A percentile compares a stretch with the other conserved stretches of the same genome.
Evolutionary conservation across 2,888 invertebrate genomes (phyloP).

Genomic region (Blastobasis adustella): DNA sequence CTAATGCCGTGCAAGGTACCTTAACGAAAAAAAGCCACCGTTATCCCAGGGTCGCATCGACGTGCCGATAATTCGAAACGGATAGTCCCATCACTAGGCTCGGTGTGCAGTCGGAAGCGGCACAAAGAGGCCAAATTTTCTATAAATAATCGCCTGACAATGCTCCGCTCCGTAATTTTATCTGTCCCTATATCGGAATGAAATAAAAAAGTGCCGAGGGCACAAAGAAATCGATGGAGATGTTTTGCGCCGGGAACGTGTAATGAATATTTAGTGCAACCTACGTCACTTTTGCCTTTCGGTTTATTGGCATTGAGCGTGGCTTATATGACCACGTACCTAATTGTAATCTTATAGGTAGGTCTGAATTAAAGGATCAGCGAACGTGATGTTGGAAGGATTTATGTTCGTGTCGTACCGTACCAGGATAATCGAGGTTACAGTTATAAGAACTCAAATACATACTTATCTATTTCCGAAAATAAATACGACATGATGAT

Average conservation of each 20-base stretch:
- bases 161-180: slow-evolving; percentile 60
- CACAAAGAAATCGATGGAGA: slow-evolving; percentile 41
- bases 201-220: slow-evolving; percentile 49
- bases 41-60: slow-evolving; percentile 39
- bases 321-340: too few species aligned
- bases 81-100: slow-evolving; percentile 27
- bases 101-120: slow-evolving; percentile 48
- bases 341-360: too few species aligned
- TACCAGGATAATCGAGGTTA: too few species aligned
- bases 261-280: too few species aligned
- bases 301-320: slow-evolving; percentile 5
- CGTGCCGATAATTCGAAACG: slow-evolving; percentile 42
- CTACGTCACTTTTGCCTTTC: too few species aligned
- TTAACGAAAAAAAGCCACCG: slow-evolving; percentile 33
- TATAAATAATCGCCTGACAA: slow-evolving; percentile 72
- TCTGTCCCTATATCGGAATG: slow-evolving; percentile 67
- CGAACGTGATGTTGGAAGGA: too few species aligned
- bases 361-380: too few species aligned
- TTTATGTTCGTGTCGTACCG: too few species aligned
- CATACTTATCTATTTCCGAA: too few species aligned
- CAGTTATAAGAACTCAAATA: too few species aligned
- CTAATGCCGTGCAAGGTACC: too few species aligned
- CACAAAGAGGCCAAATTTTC: slow-evolving; percentile 69
- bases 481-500: too few species aligned
- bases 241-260: slow-evolving; percentile 12